phyloP scores from a whole-genome alignment of 2,888 invertebrate genomes.

The Dynastes maya region DNA sequence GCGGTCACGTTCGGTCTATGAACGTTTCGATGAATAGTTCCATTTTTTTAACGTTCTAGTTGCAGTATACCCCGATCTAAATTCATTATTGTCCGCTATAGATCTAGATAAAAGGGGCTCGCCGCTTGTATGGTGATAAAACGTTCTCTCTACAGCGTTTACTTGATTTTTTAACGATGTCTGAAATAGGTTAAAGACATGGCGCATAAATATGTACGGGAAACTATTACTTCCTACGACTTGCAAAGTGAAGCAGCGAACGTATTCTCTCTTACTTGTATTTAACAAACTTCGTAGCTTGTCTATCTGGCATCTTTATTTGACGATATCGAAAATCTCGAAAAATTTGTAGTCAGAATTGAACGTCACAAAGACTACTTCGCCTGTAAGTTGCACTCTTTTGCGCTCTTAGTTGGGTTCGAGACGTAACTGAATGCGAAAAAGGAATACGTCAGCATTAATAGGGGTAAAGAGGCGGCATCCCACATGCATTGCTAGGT shows the following conservation, averaged over 20 bases:
- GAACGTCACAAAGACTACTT: no score
- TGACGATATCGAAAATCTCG: no score
- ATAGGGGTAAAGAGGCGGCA: no score
- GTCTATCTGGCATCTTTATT: no score
- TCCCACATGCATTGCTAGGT: no score
- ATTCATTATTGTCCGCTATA: constrained; percentile 29
- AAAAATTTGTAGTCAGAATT: no score
- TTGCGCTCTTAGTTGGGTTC: no score
- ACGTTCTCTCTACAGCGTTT: not conserved
- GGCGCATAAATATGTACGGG: constrained; percentile 19
- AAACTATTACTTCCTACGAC: constrained; percentile 12
- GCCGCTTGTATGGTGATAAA: constrained; percentile 1
- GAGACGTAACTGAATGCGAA: no score
- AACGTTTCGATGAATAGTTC: constrained; percentile 24
- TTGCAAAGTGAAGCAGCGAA: not conserved
- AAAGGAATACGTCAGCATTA: no score
- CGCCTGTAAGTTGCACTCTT: no score
- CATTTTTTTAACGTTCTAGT: constrained; percentile 19
- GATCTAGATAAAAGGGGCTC: constrained; percentile 35
- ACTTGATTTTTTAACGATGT: constrained; percentile 7
- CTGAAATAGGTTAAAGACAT: constrained; percentile 34
- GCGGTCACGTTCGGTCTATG: constrained; percentile 46
- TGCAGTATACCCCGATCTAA: constrained; percentile 19
- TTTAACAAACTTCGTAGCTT: no score
- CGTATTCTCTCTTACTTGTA: no score